Conservation (phyloP, 2,113 vertebrate species). For the Gymnocephalus cernua region DNA sequence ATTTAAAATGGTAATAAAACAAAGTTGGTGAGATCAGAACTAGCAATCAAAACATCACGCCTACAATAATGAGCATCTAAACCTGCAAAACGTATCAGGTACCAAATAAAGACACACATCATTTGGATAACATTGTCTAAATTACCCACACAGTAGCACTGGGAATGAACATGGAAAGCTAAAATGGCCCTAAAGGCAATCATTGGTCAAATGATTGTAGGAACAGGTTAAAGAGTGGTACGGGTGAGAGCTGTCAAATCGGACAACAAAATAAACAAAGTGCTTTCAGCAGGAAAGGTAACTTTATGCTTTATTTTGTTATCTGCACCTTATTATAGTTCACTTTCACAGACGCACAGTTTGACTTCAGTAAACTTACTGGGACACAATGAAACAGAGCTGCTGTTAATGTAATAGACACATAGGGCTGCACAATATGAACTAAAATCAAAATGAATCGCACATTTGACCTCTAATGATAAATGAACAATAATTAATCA, state of each 20-base stretch:
- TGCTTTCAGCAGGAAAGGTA: not conserved
- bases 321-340: not conserved
- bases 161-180: not conserved
- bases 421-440: too few species aligned
- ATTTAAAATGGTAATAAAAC: not conserved
- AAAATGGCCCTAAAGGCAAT: not conserved
- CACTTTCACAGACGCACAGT: not conserved
- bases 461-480: too few species aligned
- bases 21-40: not conserved
- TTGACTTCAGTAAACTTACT: not conserved
- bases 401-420: not conserved
- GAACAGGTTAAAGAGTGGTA: not conserved
- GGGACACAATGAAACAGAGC: not conserved
- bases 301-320: not conserved
- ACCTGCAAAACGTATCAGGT: slow-evolving; percentile 2
- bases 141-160: not conserved
- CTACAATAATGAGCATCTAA: not conserved
- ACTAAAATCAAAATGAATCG: too few species aligned
- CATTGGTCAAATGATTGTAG: not conserved
- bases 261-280: not conserved
- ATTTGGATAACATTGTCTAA: not conserved
- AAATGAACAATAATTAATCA: too few species aligned
- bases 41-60: not conserved
- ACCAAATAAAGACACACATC: not conserved
- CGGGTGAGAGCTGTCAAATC: not conserved